These are phyloP conservation scores for Mythimna impura DNA, from an alignment of 2,888 invertebrate genomes.

Conservation along the genomic window DNA sequence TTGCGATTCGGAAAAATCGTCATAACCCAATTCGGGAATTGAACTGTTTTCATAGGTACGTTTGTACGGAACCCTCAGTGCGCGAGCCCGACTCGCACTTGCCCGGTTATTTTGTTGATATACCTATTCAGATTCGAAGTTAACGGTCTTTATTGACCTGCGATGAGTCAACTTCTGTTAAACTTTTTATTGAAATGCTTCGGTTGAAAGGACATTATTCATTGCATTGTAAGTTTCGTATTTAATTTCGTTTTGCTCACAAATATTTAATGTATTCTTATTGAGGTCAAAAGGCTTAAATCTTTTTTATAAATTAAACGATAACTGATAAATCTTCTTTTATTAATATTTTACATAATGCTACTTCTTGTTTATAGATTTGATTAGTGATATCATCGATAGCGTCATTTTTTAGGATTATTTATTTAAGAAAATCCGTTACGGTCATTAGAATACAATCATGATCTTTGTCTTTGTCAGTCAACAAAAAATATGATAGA, in stretches of 20 bases:
- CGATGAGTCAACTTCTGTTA: conserved; percentile 6
- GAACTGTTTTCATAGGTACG: too few species aligned
- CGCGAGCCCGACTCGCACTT: too few species aligned
- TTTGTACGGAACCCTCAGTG: too few species aligned
- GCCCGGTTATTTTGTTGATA: background rate
- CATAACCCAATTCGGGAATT: too few species aligned
- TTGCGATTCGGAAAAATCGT: too few species aligned
- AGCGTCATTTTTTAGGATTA: conserved; percentile 27
- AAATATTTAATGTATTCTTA: conserved; percentile 29
- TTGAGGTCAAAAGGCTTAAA: conserved; percentile 18
- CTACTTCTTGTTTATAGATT: background rate
- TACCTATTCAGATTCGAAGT: conserved; percentile 13
- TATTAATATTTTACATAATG: background rate
- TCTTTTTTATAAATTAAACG: conserved; percentile 5
- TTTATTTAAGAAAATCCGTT: conserved; percentile 29
- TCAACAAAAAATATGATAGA: background rate
- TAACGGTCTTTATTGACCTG: conserved; percentile 1
- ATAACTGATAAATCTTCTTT: conserved; percentile 10
- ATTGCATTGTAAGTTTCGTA: conserved; percentile 14
- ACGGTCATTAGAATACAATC: conserved; percentile 31
- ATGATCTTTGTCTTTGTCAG: background rate
- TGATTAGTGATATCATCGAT: conserved; percentile 36
- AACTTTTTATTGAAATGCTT: conserved; percentile 18
- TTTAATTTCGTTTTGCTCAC: conserved; percentile 33
- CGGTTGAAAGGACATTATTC: conserved; percentile 24